These are phyloP conservation scores for Anableps anableps DNA, from an alignment of 2,797 vertebrate species.

Conservation along the genomic window DNA sequence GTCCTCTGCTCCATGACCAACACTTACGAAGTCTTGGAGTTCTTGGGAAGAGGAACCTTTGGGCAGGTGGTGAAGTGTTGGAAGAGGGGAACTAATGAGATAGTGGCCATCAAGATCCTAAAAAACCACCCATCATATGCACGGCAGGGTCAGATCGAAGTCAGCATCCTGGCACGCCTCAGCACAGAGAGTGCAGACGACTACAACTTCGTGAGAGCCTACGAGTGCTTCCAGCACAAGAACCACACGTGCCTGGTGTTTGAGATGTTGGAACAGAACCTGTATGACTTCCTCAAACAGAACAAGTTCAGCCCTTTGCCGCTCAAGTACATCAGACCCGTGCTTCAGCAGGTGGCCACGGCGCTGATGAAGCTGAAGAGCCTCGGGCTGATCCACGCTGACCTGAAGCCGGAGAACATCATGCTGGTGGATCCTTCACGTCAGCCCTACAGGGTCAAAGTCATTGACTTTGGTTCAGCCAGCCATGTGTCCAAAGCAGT, in stretches of 20 bases:
- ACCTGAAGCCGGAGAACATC: constrained; percentile 99
- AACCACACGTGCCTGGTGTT: constrained; percentile 99
- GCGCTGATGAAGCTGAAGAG: constrained; percentile 99
- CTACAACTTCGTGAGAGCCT: constrained; percentile 97
- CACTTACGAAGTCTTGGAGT: constrained; percentile 97
- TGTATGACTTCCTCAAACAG: constrained; percentile 99
- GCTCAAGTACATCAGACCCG: constrained; percentile 95
- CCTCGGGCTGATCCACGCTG: constrained; percentile 96
- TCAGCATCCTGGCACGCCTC: constrained; percentile 96
- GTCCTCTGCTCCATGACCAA: constrained; percentile 99
- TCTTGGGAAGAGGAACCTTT: constrained; percentile 96
- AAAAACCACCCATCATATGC: constrained; percentile 99
- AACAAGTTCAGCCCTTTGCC: constrained; percentile 99
- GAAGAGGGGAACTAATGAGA: constrained; percentile 98
- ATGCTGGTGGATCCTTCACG: constrained; percentile 98
- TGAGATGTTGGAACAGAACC: constrained; percentile 99
- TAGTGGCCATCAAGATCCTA: constrained; percentile 99
- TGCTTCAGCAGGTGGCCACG: constrained; percentile 97
- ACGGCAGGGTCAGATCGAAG: constrained; percentile 98
- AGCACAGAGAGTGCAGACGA: constrained; percentile 98
- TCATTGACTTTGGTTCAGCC: constrained; percentile 99
- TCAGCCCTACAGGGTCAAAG: constrained; percentile 97
- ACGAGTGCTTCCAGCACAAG: constrained; percentile 99
- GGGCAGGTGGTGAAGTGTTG: constrained; percentile 99
- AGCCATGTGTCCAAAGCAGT: constrained; percentile 99